These are phyloP conservation scores for Drosophila koepferae DNA, from an alignment of 2,888 invertebrate species.

Conservation along the genomic window DNA sequence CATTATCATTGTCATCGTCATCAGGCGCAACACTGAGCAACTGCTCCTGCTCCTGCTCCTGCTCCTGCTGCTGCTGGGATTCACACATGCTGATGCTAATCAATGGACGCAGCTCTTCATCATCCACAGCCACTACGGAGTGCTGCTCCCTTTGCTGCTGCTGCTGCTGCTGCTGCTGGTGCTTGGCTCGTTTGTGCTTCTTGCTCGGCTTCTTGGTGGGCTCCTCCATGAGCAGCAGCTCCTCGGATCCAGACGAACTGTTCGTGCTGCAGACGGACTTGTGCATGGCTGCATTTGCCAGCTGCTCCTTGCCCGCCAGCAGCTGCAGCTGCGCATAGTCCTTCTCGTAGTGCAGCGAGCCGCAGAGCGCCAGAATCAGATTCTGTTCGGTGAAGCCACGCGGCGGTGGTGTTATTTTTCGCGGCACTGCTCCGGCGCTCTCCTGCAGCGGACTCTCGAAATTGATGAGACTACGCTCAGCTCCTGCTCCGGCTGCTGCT, in stretches of 20 bases:
- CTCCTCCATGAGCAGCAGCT: conserved; percentile 68
- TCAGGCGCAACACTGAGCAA: neutral
- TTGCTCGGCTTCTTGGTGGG: conserved; percentile 78
- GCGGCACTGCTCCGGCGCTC: conserved; percentile 42
- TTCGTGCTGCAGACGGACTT: conserved; percentile 77
- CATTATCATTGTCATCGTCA: conserved; percentile 2
- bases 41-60: conserved; percentile 31
- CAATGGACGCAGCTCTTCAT: conserved; percentile 84
- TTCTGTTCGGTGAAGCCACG: conserved; percentile 81
- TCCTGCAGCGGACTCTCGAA: conserved; percentile 84
- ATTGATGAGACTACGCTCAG: conserved; percentile 78
- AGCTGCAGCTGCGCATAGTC: conserved; percentile 63
- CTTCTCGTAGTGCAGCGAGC: conserved; percentile 83
- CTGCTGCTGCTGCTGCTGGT: conserved; percentile 57
- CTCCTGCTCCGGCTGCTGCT: neutral
- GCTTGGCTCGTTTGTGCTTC: conserved; percentile 78
- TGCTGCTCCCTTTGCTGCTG: conserved; percentile 62
- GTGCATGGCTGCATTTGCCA: conserved; percentile 27
- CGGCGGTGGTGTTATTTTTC: conserved; percentile 70
- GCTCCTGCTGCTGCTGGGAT: conserved; percentile 56
- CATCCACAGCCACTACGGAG: conserved; percentile 54
- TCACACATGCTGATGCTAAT: conserved; percentile 82
- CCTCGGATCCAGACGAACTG: conserved; percentile 77
- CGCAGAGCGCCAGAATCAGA: conserved; percentile 84
- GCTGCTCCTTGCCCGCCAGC: conserved; percentile 4